These are phyloP conservation scores for Ophthalmolycus amberensis DNA, from an alignment of 2,113 vertebrate species.

Conservation along the genomic window DNA sequence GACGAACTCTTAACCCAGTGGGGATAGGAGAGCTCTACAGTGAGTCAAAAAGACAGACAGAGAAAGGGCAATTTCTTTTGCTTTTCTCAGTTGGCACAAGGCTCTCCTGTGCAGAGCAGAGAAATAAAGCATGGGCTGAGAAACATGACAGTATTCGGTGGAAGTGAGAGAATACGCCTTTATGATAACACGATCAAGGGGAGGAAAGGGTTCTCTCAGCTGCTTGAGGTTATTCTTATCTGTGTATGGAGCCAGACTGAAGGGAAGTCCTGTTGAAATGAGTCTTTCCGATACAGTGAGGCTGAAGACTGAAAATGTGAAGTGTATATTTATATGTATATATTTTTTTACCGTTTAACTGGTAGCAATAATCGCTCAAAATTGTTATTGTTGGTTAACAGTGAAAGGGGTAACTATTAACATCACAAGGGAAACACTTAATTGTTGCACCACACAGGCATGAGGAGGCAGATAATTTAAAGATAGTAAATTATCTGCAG, in stretches of 20 bases:
- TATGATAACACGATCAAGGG: slow-evolving; percentile 59
- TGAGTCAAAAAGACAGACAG: slow-evolving; percentile 40
- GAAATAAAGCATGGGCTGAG: slow-evolving; percentile 67
- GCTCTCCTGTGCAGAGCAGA: slow-evolving; percentile 39
- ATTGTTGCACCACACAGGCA: background rate
- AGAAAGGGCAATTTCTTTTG: slow-evolving; percentile 50
- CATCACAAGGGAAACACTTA: background rate
- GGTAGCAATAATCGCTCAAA: background rate
- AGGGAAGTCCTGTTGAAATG: slow-evolving; percentile 54
- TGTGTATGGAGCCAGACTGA: slow-evolving; percentile 44
- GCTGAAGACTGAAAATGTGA: slow-evolving; percentile 17
- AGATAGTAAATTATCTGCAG: background rate
- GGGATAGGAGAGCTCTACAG: slow-evolving; percentile 38
- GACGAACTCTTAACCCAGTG: too few relatives aligned
- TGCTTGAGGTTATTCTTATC: slow-evolving; percentile 55
- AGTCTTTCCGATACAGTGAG: slow-evolving; percentile 25
- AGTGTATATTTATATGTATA: too few relatives aligned
- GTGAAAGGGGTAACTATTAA: background rate
- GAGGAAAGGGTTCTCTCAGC: slow-evolving; percentile 53
- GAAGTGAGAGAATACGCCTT: slow-evolving; percentile 67
- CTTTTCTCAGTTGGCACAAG: slow-evolving; percentile 42
- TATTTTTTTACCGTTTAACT: background rate
- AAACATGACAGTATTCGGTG: slow-evolving; percentile 61
- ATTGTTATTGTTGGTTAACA: background rate
- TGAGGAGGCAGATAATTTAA: background rate